Evolutionary conservation across 2,797 vertebrate genomes (phyloP).

Genomic region (Acanthurus tractus): DNA sequence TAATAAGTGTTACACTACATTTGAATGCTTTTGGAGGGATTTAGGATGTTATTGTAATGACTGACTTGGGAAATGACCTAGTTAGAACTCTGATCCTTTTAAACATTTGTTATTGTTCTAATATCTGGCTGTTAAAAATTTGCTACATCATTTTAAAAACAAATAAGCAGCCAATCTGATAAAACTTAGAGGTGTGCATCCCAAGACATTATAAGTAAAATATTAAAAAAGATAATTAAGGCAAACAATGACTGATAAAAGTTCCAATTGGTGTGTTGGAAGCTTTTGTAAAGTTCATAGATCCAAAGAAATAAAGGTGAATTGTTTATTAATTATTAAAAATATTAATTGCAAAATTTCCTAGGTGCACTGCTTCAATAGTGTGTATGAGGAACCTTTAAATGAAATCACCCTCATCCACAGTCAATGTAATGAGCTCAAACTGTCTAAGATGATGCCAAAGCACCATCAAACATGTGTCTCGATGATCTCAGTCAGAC

Average conservation of each 20-base stretch:
- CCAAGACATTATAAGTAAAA: no score
- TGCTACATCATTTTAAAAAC: no score
- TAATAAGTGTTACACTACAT: no score
- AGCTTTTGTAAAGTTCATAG: not conserved
- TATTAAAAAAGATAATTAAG: no score
- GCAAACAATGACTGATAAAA: not conserved
- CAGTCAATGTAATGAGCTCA: slow-evolving; percentile 18
- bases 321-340: no score
- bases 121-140: no score
- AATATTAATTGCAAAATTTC: slow-evolving; percentile 7
- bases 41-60: not conserved
- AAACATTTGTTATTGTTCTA: not conserved
- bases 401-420: slow-evolving; percentile 33
- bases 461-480: slow-evolving; percentile 35
- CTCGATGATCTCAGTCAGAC: slow-evolving; percentile 38
- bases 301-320: not conserved
- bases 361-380: not conserved
- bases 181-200: no score
- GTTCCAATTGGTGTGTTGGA: not conserved
- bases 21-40: no score
- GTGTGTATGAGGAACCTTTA: slow-evolving; percentile 20
- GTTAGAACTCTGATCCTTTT: not conserved
- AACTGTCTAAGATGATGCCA: slow-evolving; percentile 40
- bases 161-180: no score
- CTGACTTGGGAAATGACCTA: slow-evolving; percentile 9